A percentile compares a stretch with the other conserved stretches of the same genome.
Evolutionary conservation across 2,797 vertebrate species (phyloP).

Genomic region (Triplophysa yarkandensis): DNA sequence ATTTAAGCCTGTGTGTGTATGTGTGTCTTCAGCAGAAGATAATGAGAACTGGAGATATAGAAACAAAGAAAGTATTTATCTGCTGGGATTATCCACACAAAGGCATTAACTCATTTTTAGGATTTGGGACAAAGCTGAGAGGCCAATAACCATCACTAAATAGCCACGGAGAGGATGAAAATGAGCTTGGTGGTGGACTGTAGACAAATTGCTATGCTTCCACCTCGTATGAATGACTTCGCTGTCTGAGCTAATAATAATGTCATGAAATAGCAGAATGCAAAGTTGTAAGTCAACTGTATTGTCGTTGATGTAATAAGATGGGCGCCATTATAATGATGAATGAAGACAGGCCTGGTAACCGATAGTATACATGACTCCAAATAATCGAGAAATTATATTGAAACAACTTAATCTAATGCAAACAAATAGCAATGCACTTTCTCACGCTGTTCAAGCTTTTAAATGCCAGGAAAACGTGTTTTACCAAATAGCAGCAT

Average conservation of each 20-base stretch:
- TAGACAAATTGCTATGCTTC: constrained; percentile 9
- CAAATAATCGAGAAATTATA: constrained; percentile 23
- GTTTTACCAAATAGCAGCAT: too few relatives aligned
- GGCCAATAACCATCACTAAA: constrained; percentile 21
- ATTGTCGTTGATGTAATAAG: constrained; percentile 29
- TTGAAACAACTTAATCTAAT: constrained; percentile 18
- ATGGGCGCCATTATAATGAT: constrained; percentile 21
- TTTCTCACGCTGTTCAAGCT: not conserved
- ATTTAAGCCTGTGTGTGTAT: not conserved
- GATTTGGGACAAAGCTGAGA: constrained; percentile 15
- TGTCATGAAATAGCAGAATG: constrained; percentile 24
- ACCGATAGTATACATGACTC: constrained; percentile 7
- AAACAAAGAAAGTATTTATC: constrained; percentile 12
- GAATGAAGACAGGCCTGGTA: constrained; percentile 6
- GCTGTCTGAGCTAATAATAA: constrained; percentile 33
- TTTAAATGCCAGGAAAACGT: too few relatives aligned
- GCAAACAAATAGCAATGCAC: not conserved
- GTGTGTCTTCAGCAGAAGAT: not conserved
- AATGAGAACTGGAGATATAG: constrained; percentile 8
- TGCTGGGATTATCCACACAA: constrained; percentile 17
- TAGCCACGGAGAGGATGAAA: constrained; percentile 34
- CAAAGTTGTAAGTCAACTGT: constrained; percentile 25
- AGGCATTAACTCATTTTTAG: constrained; percentile 32
- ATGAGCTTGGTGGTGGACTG: constrained; percentile 16
- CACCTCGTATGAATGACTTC: constrained; percentile 22